phyloP scores from a whole-genome alignment of 2,888 invertebrate genomes.

The Chaitophorus viminalis region DNA sequence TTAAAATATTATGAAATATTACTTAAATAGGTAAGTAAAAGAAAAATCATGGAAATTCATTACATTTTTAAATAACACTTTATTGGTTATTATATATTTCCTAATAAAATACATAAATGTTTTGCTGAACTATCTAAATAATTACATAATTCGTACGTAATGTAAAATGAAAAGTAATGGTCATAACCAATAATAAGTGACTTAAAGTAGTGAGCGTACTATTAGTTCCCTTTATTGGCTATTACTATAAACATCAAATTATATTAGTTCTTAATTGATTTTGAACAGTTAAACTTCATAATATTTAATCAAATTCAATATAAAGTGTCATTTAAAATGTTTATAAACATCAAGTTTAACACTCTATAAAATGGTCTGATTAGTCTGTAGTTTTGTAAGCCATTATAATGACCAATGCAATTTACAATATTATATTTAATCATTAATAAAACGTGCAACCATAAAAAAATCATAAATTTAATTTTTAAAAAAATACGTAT shows the following conservation, averaged over 20 bases:
- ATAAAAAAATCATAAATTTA: too few species aligned
- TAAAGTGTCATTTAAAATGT: neutral
- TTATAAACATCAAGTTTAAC: neutral
- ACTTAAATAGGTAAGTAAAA: too few species aligned
- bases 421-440: neutral
- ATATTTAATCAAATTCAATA: neutral
- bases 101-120: too few species aligned
- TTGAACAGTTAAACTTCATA: neutral
- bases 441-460: too few species aligned
- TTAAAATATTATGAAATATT: too few species aligned
- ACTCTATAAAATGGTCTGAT: too few species aligned
- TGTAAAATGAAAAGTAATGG: neutral
- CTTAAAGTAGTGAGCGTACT: neutral
- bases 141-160: too few species aligned
- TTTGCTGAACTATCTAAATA: too few species aligned
- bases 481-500: too few species aligned
- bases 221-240: neutral
- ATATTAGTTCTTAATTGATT: neutral
- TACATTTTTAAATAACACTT: too few species aligned
- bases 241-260: neutral
- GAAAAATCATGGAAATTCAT: too few species aligned
- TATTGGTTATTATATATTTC: too few species aligned
- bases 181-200: neutral
- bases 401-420: neutral
- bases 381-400: neutral